Evolutionary conservation across 2,888 invertebrate species (phyloP), one percentile per base, ranked within the genome.

Genomic region (Hedychridium roseum): DNA sequence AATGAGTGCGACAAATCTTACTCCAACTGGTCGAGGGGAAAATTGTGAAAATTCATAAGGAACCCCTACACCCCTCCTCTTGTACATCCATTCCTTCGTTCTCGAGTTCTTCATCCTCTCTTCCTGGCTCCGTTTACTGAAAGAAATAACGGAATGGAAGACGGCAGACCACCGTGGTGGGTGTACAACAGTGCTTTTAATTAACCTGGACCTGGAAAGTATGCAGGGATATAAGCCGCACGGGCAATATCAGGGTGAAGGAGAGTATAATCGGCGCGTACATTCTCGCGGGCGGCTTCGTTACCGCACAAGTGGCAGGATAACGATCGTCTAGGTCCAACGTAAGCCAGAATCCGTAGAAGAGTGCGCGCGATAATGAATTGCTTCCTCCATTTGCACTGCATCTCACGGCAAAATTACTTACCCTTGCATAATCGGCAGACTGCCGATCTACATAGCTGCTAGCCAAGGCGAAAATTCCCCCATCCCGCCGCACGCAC

Each of bases 291-390:
- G 20, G n/a, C 7, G 5, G 20, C 15, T 35, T 35, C 20, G 35
- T 35, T 35, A 35, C 20, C 35, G 17, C 43, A 18, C 2, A 23
- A 28, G 18, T 32, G 38, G 15, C 43, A 35, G 53, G 39, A 59
- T 62, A 59, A 62, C 49, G 58, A 56, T 49, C 54, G 42, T 50
- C 50, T 40, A 45, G 36, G 20, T 26, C 14, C 26, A n/a, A n/a
- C n/a, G 3, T 15, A 31, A 40, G 43, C 35, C 44, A 44, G 65
- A 55, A 63, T 63, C 44, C 58, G 5, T 39, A 50, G 53, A 60
- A 60, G 50, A 53, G 54, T 34, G 37, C 20, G 32, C 31, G 35
- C 40, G 50, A 47, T 62, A 65, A 65, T 64, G 64, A 64, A 65
- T 65, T 54, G 53, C 57, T 57, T 51, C 47, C 58, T 56, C 47